A percentile compares a stretch with the other conserved stretches of the same genome.
phyloP scores from a whole-genome alignment of 2,113 vertebrate species.

The Colistium nudipinnis region DNA sequence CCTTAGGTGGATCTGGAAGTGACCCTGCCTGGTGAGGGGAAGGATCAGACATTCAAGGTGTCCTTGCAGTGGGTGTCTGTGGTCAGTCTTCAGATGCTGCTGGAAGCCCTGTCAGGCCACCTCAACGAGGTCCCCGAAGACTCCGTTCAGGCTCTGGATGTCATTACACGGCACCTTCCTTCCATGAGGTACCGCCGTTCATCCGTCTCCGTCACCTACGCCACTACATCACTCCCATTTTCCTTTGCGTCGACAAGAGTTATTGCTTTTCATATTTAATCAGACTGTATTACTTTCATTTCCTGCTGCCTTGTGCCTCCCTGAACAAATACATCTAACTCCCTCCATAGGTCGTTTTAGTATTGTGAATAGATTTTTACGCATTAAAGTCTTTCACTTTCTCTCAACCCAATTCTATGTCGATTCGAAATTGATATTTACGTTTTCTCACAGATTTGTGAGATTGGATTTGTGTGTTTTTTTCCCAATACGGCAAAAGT shows the following conservation, averaged over 20 bases:
- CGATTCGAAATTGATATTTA: background rate
- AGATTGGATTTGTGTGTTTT: background rate
- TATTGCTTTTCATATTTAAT: conserved; percentile 29
- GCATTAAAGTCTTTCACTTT: too few relatives aligned
- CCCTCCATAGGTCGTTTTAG: background rate
- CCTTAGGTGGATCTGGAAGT: conserved; percentile 98
- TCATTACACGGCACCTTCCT: conserved; percentile 97
- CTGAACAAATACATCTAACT: conserved; percentile 16
- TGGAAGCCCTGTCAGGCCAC: conserved; percentile 96
- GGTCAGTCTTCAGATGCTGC: conserved; percentile 95
- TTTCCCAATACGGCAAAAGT: background rate
- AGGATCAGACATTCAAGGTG: conserved; percentile 98
- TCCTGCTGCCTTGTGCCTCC: conserved; percentile 13
- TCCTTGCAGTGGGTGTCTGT: conserved; percentile 99
- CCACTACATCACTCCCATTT: background rate
- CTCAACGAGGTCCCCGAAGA: conserved; percentile 97
- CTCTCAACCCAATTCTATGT: too few relatives aligned
- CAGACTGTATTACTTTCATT: conserved; percentile 15
- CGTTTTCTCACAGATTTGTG: background rate
- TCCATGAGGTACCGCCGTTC: conserved; percentile 91
- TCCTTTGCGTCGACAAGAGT: background rate
- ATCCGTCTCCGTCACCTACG: background rate
- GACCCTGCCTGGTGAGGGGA: conserved; percentile 96
- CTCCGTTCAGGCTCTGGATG: conserved; percentile 96
- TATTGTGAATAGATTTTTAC: background rate